A percentile compares a stretch with the other conserved stretches of the same genome.
phyloP scores from a whole-genome alignment of 1,140 invertebrate genomes.

The Drosophila ercepeae region DNA sequence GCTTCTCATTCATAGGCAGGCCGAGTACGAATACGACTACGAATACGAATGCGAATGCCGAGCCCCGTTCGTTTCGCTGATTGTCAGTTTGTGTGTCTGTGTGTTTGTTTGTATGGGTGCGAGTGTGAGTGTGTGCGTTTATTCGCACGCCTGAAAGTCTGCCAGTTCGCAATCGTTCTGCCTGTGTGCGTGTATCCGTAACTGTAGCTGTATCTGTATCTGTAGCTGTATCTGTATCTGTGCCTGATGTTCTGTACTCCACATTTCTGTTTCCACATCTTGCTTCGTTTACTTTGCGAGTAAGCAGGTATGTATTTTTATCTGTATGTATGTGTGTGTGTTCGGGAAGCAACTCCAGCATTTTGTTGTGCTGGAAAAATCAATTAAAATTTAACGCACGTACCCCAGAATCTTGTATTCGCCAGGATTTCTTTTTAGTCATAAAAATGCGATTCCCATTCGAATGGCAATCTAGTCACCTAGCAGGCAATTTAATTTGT shows the following conservation, averaged over 20 bases:
- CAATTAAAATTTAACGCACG: constrained; percentile 80
- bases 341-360: constrained; percentile 38
- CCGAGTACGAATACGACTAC: constrained; percentile 40
- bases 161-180: background rate
- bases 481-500: constrained; percentile 62
- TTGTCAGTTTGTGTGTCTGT: constrained; percentile 2
- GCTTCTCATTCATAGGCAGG: constrained; percentile 63
- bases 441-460: constrained; percentile 36
- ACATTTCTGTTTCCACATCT: constrained; percentile 52
- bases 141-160: constrained; percentile 3
- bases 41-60: constrained; percentile 41
- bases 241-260: constrained; percentile 61
- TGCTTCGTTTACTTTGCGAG: constrained; percentile 65
- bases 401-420: constrained; percentile 28
- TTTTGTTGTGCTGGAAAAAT: constrained; percentile 70
- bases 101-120: background rate
- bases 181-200: constrained; percentile 12
- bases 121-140: constrained; percentile 18
- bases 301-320: constrained; percentile 47
- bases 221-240: constrained; percentile 43
- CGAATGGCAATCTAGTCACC: constrained; percentile 34
- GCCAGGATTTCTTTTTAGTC: background rate
- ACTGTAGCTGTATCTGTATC: constrained; percentile 16
- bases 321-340: constrained; percentile 4
- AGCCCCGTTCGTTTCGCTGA: constrained; percentile 43